A percentile compares a stretch with the other conserved stretches of the same genome.
phyloP scores from a whole-genome alignment of 2,797 vertebrate species.

The Sternarchorhynchus goeldii region DNA sequence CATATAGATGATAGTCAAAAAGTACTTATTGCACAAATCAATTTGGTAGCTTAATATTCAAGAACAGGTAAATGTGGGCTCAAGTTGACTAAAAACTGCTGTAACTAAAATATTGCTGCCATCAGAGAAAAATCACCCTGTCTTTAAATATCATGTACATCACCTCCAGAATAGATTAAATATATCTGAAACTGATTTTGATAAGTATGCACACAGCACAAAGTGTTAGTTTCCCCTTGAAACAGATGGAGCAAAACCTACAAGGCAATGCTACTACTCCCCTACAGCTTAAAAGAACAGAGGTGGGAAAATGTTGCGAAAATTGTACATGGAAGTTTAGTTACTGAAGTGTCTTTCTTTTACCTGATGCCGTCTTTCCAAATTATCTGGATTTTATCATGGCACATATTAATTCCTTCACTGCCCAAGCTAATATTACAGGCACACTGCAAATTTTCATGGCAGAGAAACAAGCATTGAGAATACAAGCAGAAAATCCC shows the following conservation, averaged over 20 bases:
- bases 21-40: constrained; percentile 67
- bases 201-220: constrained; percentile 24
- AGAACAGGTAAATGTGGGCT: constrained; percentile 16
- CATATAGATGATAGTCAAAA: constrained; percentile 69
- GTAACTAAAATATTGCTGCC: constrained; percentile 11
- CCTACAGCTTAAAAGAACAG: constrained; percentile 45
- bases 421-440: background rate
- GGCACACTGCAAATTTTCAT: constrained; percentile 1
- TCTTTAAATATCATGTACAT: constrained; percentile 23
- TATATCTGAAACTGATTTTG: constrained; percentile 2
- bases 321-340: constrained; percentile 9
- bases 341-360: constrained; percentile 35
- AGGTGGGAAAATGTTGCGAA: constrained; percentile 23
- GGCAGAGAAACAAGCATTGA: constrained; percentile 21
- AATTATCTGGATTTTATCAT: background rate
- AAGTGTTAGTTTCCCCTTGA: background rate
- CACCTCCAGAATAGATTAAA: constrained; percentile 8
- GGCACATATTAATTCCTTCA: constrained; percentile 12
- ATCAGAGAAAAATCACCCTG: constrained; percentile 16
- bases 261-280: background rate
- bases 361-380: background rate
- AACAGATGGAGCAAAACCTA: background rate
- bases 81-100: background rate
- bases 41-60: constrained; percentile 23
- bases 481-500: background rate